Evolutionary conservation across 2,113 vertebrate species (phyloP).

Genomic region (Micromys minutus): DNA sequence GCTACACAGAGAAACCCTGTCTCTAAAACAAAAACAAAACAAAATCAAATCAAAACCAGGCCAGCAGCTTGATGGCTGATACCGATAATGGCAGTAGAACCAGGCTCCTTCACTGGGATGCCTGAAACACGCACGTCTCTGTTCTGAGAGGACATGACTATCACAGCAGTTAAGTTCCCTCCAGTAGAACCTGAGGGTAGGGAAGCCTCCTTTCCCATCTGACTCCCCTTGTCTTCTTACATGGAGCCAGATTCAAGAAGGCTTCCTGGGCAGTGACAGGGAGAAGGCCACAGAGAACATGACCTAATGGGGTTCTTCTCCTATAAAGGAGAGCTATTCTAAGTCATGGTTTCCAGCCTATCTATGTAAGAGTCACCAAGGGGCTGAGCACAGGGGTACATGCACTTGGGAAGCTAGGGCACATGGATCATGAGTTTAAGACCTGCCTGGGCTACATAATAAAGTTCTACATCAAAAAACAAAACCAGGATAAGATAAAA

Average conservation of each 20-base stretch:
- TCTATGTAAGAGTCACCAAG: background rate
- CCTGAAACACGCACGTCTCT: background rate
- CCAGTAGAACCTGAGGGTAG: conserved; percentile 6
- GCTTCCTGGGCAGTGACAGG: background rate
- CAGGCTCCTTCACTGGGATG: background rate
- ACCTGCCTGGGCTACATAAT: background rate
- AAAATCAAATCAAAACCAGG: too few relatives aligned
- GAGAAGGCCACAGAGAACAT: background rate
- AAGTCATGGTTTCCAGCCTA: background rate
- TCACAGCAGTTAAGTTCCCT: background rate
- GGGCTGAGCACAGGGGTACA: too few relatives aligned
- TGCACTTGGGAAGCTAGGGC: background rate
- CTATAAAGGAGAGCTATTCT: background rate
- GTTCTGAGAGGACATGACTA: background rate
- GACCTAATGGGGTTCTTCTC: background rate
- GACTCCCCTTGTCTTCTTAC: background rate
- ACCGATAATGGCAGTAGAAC: background rate
- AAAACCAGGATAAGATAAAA: background rate
- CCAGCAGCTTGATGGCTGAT: background rate
- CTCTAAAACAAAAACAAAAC: background rate
- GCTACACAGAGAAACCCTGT: background rate
- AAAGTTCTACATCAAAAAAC: background rate
- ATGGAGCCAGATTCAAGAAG: background rate
- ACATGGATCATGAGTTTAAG: background rate
- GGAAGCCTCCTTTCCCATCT: background rate